These are phyloP conservation scores for Callyntrura guangdongensis DNA, from an alignment of 2,888 invertebrate genomes.

Conservation along the genomic window DNA sequence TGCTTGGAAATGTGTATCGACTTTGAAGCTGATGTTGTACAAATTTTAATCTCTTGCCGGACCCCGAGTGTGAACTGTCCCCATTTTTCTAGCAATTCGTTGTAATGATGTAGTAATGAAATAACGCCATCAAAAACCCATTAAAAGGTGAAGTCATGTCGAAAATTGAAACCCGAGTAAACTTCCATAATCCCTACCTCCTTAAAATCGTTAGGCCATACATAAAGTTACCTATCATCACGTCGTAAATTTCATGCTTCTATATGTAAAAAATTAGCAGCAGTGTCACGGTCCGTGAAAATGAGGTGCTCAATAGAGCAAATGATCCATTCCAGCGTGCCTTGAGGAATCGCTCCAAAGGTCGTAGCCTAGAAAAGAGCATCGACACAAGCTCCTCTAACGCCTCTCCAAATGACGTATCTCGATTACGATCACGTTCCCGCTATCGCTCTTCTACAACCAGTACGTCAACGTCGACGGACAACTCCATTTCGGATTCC, in stretches of 20 bases:
- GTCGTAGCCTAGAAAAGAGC: constrained; percentile 36
- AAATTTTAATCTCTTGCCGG: neutral
- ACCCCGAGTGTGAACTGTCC: neutral
- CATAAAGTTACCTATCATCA: neutral
- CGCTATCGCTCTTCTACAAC: constrained; percentile 76
- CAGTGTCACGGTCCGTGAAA: constrained; percentile 52
- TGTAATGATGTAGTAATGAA: neutral
- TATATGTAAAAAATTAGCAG: constrained; percentile 59
- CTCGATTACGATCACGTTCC: constrained; percentile 72
- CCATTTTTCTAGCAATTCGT: neutral
- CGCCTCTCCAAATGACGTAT: constrained; percentile 37
- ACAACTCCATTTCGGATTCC: constrained; percentile 50
- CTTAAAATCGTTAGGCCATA: neutral
- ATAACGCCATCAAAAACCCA: neutral
- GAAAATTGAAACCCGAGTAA: neutral
- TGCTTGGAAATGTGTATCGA: neutral
- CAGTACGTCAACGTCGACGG: constrained; percentile 54
- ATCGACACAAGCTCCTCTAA: constrained; percentile 1
- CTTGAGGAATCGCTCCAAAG: constrained; percentile 50
- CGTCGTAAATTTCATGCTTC: constrained; percentile 33
- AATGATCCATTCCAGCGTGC: constrained; percentile 65
- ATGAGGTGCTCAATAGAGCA: constrained; percentile 63
- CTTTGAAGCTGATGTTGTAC: constrained; percentile 22
- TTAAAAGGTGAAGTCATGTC: neutral
- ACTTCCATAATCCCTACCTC: neutral